A percentile compares a stretch with the other conserved stretches of the same genome.
Evolutionary conservation across 2,113 vertebrate species (phyloP).

Genomic region (Taxidea taxus): DNA sequence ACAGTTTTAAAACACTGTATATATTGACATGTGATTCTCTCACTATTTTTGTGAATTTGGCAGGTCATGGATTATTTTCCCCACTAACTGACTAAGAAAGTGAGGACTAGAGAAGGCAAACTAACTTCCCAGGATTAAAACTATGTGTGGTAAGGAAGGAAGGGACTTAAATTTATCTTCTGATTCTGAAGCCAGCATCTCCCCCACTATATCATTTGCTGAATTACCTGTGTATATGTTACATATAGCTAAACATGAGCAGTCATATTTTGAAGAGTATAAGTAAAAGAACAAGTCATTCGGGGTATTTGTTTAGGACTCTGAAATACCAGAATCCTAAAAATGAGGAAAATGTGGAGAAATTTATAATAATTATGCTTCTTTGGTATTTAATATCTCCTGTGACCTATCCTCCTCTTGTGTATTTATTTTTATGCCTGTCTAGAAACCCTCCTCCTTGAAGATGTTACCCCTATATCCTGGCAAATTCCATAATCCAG

Average conservation of each 20-base stretch:
- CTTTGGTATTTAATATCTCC: neutral
- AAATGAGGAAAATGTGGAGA: neutral
- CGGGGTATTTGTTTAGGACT: neutral
- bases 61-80: neutral
- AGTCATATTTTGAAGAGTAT: neutral
- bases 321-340: neutral
- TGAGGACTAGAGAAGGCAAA: neutral
- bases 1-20: slow-evolving; percentile 21
- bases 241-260: neutral
- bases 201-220: neutral
- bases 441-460: neutral
- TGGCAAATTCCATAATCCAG: neutral
- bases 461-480: neutral
- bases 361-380: neutral
- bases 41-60: neutral
- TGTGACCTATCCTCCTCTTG: neutral
- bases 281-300: neutral
- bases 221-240: neutral
- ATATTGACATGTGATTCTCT: neutral
- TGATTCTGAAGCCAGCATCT: slow-evolving; percentile 9
- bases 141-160: neutral
- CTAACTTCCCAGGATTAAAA: neutral
- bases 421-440: neutral
- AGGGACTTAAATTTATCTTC: slow-evolving; percentile 3
- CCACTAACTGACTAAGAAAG: neutral